These are phyloP conservation scores for Leontopithecus rosalia DNA, from an alignment of 2,797 vertebrate species.

Conservation along the genomic window DNA sequence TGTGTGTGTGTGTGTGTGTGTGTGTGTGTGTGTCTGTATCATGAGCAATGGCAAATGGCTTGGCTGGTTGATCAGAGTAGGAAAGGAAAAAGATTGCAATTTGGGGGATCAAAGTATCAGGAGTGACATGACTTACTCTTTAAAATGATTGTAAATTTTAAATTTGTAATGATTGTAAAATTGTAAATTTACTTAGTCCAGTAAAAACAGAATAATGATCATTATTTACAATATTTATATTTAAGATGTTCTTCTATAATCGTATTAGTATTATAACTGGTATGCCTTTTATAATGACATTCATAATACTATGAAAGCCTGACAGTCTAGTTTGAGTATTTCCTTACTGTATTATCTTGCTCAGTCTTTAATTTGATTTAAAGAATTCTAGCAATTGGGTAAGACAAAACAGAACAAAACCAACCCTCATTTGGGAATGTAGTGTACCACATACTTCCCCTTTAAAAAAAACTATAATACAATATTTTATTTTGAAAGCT, in stretches of 20 bases:
- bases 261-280: not conserved
- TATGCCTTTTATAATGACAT: not conserved
- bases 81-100: not conserved
- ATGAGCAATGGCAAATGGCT: not conserved
- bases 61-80: not conserved
- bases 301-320: not conserved
- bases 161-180: not conserved
- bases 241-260: not conserved
- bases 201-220: not conserved
- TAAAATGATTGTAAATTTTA: not conserved
- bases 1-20: not conserved
- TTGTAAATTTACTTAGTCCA: not conserved
- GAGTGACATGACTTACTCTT: not conserved
- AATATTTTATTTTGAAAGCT: not conserved
- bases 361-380: not conserved
- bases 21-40: not conserved
- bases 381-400: not conserved
- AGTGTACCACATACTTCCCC: not conserved
- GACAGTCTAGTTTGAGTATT: not conserved
- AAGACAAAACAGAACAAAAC: not conserved
- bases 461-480: not conserved
- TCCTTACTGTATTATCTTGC: not conserved
- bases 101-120: not conserved
- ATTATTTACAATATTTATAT: not conserved
- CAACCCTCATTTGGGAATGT: not conserved